Evolutionary conservation across 2,888 invertebrate genomes (phyloP).

Genomic region (Diaphora mendica): DNA sequence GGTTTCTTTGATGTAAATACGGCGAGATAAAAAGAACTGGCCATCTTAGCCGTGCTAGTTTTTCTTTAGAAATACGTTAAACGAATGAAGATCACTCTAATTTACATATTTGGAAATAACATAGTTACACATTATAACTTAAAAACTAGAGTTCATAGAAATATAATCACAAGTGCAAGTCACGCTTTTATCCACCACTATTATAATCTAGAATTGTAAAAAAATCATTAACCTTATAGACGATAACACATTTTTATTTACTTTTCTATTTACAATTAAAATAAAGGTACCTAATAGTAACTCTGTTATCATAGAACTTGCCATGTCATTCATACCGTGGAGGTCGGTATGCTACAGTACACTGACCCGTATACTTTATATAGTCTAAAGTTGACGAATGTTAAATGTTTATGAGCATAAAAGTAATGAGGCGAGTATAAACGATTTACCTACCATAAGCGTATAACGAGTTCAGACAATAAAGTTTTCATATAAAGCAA

Average conservation of each 20-base stretch:
- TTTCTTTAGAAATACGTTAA: background rate
- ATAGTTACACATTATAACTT: background rate
- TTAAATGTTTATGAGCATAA: conserved; percentile 32
- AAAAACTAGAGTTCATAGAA: background rate
- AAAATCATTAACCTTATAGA: background rate
- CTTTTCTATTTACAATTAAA: too few relatives aligned
- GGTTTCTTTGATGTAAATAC: conserved; percentile 31
- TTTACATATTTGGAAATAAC: background rate
- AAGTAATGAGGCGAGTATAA: conserved; percentile 3
- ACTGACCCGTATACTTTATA: background rate
- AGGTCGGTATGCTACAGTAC: background rate
- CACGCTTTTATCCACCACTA: too few relatives aligned
- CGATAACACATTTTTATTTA: background rate
- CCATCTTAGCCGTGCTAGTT: background rate
- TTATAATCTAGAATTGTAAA: too few relatives aligned
- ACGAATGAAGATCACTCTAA: background rate
- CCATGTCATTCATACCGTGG: background rate
- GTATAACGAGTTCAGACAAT: conserved; percentile 16
- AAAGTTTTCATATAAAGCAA: conserved; percentile 32
- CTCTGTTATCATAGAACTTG: background rate
- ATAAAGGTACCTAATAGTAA: background rate
- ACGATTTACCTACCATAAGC: conserved; percentile 10
- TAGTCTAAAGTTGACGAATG: conserved; percentile 6
- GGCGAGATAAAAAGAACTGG: conserved; percentile 38
- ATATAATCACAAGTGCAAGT: too few relatives aligned